Evolutionary conservation across 2,888 invertebrate species (phyloP), one percentile per base, ranked within the genome.

Genomic region (Phlogophora meticulosa): DNA sequence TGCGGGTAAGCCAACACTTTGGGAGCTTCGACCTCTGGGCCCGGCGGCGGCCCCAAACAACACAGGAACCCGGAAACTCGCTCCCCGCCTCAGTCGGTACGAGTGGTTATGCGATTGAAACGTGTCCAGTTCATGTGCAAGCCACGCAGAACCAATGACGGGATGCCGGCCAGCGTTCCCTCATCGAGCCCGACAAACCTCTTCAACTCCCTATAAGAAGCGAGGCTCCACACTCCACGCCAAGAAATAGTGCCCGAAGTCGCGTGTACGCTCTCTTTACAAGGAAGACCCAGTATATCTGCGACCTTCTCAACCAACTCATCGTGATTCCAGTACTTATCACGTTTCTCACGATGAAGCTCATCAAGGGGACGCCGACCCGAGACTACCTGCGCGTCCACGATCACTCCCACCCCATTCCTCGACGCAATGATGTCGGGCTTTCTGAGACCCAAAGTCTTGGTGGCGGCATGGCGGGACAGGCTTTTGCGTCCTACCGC

Each of bases 181-280:
- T 63, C 52, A 9, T 34, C 20, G 0, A 64, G 46, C 34, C 60
- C 57, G 5, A 70, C 66, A 7, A 43, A 20, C 43, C 62, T 32
- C 15, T 48, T 52, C 0, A 67, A 42, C 22, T 76, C 76, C 7
- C 13, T 73, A 2, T 56, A 67, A 0, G 84, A 84, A 0, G 71
- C 55, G 0, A 38, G 59, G 36, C 81, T 82, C 74, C 77, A 84
- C 0, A 82, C 76, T 7, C 78, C 78, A 0, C 80, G 74, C 80
- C 84, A 81, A 4, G 81, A 82, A 3, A 82, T 3, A 1, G 80
- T 83, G 40, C 80, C 81, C 1, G 81, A 78, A 0, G 82, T 82
- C 0, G 61, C 22, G 0, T 38, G 59, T 20, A 84, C 68, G 36
- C 51, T 40, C 58, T 53, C 36, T 7, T 52, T 63, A 52, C 52